These are phyloP conservation scores for Tenodera sinensis DNA, from an alignment of 2,888 invertebrate species.

Conservation along the genomic window DNA sequence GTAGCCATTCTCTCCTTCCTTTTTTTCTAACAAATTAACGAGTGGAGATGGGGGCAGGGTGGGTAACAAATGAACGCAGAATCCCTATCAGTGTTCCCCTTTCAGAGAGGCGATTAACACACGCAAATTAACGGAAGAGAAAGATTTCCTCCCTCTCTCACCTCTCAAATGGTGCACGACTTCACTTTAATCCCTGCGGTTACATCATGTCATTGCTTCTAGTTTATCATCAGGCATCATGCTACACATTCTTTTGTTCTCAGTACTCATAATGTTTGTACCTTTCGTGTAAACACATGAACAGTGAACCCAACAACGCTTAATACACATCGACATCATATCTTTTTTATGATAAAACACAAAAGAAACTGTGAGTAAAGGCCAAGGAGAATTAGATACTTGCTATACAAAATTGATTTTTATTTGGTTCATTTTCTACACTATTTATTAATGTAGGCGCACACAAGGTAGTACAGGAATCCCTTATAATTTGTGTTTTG, in stretches of 20 bases:
- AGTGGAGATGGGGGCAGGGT: background rate
- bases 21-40: background rate
- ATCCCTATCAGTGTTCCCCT: background rate
- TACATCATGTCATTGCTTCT: background rate
- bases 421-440: too few relatives aligned
- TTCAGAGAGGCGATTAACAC: constrained; percentile 22
- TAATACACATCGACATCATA: too few relatives aligned
- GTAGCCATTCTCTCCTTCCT: background rate
- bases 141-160: background rate
- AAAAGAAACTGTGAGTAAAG: too few relatives aligned
- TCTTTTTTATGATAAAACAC: too few relatives aligned
- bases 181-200: background rate
- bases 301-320: too few relatives aligned
- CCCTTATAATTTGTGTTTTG: too few relatives aligned
- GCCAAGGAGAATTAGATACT: too few relatives aligned
- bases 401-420: too few relatives aligned
- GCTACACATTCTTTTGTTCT: background rate
- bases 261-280: too few relatives aligned
- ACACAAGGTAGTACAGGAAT: too few relatives aligned
- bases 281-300: too few relatives aligned
- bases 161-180: background rate
- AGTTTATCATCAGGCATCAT: background rate
- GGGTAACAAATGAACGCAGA: background rate
- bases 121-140: constrained; percentile 24
- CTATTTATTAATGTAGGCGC: too few relatives aligned